Percentiles rank a stretch among this genome's conserved stretches.
These are phyloP conservation scores for Malacosoma neustria DNA, from an alignment of 2,888 invertebrate species.

Conservation along the genomic window DNA sequence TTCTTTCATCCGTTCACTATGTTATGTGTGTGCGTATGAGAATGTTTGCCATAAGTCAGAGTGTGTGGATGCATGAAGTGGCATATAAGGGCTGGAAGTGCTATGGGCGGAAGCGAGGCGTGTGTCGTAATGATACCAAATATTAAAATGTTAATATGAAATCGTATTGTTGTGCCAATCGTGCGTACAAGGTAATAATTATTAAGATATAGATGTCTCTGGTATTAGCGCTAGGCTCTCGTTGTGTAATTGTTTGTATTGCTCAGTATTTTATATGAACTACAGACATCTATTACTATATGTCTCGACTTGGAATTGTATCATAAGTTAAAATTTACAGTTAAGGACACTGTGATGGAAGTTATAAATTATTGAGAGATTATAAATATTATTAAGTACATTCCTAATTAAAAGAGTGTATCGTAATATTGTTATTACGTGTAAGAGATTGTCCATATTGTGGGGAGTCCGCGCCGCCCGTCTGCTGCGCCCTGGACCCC, in stretches of 20 bases:
- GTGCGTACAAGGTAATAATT: conserved; percentile 63
- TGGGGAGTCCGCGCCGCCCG: conserved; percentile 5
- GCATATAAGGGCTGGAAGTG: conserved; percentile 14
- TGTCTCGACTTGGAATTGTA: conserved; percentile 65
- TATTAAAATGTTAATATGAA: conserved; percentile 58
- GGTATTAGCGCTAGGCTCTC: conserved; percentile 57
- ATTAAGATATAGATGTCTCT: conserved; percentile 64
- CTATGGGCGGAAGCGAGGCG: conserved; percentile 11
- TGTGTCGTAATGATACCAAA: conserved; percentile 49
- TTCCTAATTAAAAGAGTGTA: conserved; percentile 67
- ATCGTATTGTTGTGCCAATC: conserved; percentile 63
- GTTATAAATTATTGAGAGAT: conserved; percentile 75
- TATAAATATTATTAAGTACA: conserved; percentile 71
- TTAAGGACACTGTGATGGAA: conserved; percentile 74
- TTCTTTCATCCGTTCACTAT: conserved; percentile 34
- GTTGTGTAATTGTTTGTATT: conserved; percentile 68
- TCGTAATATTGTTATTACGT: conserved; percentile 43
- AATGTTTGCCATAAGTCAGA: conserved; percentile 12
- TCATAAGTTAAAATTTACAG: conserved; percentile 70
- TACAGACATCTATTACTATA: conserved; percentile 38
- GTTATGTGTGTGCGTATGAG: conserved; percentile 12
- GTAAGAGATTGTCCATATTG: conserved; percentile 51
- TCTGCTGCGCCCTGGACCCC: conserved; percentile 4
- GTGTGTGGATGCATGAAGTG: conserved; percentile 8
- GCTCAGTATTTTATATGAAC: conserved; percentile 69